Percentiles rank a stretch among this genome's conserved stretches.
These are phyloP conservation scores for Gastrophysa polygoni DNA, from an alignment of 2,888 invertebrate species.

Conservation along the genomic window DNA sequence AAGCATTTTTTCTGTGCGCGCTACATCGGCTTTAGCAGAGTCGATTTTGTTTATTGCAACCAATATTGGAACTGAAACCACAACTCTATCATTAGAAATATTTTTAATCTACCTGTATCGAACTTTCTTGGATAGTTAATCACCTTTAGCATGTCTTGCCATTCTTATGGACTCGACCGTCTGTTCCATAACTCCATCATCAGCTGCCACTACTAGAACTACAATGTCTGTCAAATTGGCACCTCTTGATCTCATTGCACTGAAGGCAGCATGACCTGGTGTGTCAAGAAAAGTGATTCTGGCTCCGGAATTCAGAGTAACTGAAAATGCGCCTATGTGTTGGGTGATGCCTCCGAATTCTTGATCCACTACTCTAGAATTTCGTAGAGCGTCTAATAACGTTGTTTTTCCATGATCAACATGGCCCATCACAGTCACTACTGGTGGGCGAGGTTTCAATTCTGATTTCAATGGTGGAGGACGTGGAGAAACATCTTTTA, in stretches of 20 bases:
- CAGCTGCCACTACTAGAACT: conserved; percentile 95
- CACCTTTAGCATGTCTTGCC: conserved; percentile 80
- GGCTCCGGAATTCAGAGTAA: conserved; percentile 69
- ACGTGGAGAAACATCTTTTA: conserved; percentile 62
- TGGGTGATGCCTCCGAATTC: conserved; percentile 99
- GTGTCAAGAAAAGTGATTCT: conserved; percentile 95
- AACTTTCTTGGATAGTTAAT: too few relatives aligned
- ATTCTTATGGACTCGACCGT: conserved; percentile 89
- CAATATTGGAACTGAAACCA: conserved; percentile 80
- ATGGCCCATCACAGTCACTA: conserved; percentile 99
- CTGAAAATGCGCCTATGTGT: conserved; percentile 97
- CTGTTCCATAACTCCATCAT: conserved; percentile 99
- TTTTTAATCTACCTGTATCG: too few relatives aligned
- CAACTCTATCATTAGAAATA: not conserved
- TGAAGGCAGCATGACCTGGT: conserved; percentile 98
- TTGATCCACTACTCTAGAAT: conserved; percentile 83
- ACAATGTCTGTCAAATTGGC: conserved; percentile 93
- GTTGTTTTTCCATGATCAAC: conserved; percentile 99
- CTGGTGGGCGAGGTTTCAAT: conserved; percentile 81
- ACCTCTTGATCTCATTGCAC: conserved; percentile 92
- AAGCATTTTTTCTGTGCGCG: conserved; percentile 77
- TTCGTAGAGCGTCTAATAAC: conserved; percentile 84
- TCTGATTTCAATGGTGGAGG: conserved; percentile 70
- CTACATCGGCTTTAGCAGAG: conserved; percentile 87
- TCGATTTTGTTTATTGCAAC: conserved; percentile 99